A percentile compares a stretch with the other conserved stretches of the same genome.
These are phyloP conservation scores for Siniperca scherzeri DNA, from an alignment of 2,797 vertebrate genomes.

Conservation along the genomic window DNA sequence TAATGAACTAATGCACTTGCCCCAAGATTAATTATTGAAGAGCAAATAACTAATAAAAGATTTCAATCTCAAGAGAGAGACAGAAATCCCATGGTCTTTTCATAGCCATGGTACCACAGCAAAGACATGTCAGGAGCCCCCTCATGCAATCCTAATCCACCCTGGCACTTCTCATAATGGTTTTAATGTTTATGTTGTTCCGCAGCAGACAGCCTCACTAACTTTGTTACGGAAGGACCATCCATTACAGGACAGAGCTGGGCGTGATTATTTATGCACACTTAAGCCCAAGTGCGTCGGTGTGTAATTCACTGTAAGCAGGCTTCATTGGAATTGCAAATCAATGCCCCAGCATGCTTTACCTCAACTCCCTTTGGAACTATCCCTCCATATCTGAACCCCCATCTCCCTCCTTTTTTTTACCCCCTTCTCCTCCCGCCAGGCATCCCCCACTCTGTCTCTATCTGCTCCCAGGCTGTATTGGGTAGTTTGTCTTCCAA, in stretches of 20 bases:
- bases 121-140: constrained; percentile 25
- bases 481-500: constrained; percentile 77
- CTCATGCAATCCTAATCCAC: constrained; percentile 55
- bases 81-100: constrained; percentile 2
- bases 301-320: constrained; percentile 86
- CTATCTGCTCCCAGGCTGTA: constrained; percentile 67
- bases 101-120: not conserved
- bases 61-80: constrained; percentile 28
- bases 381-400: constrained; percentile 54
- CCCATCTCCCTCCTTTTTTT: constrained; percentile 26
- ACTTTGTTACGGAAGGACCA: constrained; percentile 77
- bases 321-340: constrained; percentile 87
- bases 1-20: constrained; percentile 27
- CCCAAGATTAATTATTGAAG: constrained; percentile 30
- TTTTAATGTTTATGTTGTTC: constrained; percentile 76
- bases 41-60: constrained; percentile 16
- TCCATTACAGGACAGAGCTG: constrained; percentile 72
- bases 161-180: constrained; percentile 69
- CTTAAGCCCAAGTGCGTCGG: constrained; percentile 78
- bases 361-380: constrained; percentile 68
- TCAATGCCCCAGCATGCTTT: constrained; percentile 75
- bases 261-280: constrained; percentile 85
- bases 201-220: constrained; percentile 60
- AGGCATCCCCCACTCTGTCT: constrained; percentile 57
- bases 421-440: constrained; percentile 3